phyloP scores from a whole-genome alignment of 1,140 invertebrate species.

The Pristionchus pacificus region DNA sequence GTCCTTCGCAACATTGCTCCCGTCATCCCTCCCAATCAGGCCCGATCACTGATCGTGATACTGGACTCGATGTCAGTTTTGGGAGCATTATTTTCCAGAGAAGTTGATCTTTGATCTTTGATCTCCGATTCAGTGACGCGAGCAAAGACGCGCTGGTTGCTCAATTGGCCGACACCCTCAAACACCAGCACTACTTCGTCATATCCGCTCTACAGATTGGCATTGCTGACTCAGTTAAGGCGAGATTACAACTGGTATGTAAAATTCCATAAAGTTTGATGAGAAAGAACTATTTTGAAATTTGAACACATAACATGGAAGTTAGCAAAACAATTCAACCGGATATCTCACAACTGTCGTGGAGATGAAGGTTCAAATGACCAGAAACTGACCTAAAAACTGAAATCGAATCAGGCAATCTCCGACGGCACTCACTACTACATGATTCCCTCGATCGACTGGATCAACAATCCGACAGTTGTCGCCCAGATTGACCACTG shows the following conservation, averaged over 20 bases:
- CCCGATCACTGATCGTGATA: neutral
- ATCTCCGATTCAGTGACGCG: neutral
- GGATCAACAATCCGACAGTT: neutral
- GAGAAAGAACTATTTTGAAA: neutral
- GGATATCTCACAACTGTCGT: too few species aligned
- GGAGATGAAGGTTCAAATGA: too few species aligned
- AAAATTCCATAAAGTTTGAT: neutral
- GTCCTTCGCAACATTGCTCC: neutral
- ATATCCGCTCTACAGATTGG: neutral
- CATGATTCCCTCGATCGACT: neutral
- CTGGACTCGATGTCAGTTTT: neutral
- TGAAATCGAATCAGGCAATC: constrained; percentile 1
- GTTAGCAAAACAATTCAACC: too few species aligned
- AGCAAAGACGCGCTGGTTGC: neutral
- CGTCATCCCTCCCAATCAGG: neutral
- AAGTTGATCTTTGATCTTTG: too few species aligned
- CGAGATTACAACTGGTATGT: too few species aligned
- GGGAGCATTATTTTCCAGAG: too few species aligned
- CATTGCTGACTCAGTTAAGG: neutral
- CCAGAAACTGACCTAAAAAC: too few species aligned
- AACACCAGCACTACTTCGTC: neutral
- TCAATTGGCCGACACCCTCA: neutral
- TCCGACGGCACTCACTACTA: neutral
- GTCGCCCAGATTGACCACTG: neutral
- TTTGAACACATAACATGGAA: too few species aligned